Conservation (phyloP, 2,113 vertebrate genomes). For the Fregetta grallaria region DNA sequence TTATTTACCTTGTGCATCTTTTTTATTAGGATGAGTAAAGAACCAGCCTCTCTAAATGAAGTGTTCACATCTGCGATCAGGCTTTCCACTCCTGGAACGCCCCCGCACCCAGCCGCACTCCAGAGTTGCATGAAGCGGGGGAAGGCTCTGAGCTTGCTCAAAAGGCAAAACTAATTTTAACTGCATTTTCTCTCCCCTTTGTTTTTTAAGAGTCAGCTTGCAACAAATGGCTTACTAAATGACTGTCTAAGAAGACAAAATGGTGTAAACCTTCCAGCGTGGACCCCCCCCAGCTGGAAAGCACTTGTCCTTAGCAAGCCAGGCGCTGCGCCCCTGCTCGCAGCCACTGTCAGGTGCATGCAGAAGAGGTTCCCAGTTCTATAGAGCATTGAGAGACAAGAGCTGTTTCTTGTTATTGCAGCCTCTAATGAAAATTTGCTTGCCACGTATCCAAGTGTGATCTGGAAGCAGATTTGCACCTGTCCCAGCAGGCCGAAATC, state of each 20-base stretch:
- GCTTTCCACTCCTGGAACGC: not conserved
- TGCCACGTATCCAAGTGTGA: not conserved
- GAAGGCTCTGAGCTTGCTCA: not conserved
- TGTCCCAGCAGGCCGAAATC: not conserved
- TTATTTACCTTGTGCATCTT: not conserved
- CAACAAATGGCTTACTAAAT: not conserved
- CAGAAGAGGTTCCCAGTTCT: conserved; percentile 2
- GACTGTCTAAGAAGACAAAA: not conserved
- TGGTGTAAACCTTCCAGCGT: not conserved
- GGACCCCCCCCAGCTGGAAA: not conserved
- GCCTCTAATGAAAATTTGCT: not conserved
- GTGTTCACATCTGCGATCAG: not conserved
- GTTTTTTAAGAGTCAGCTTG: conserved; percentile 6
- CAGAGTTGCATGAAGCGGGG: not conserved
- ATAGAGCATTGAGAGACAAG: conserved; percentile 43
- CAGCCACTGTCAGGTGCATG: not conserved
- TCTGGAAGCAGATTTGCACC: conserved; percentile 45
- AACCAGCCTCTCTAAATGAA: not conserved
- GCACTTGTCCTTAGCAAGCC: not conserved
- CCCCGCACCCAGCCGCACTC: not conserved
- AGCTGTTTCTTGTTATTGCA: not conserved
- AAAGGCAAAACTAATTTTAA: conserved; percentile 3
- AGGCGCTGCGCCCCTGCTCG: not conserved
- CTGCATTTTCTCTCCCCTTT: not conserved
- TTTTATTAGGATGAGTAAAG: not conserved